Percentiles rank a stretch among this genome's conserved stretches.
phyloP scores from a whole-genome alignment of 2,888 invertebrate genomes.

The Odontocolon sp. region DNA sequence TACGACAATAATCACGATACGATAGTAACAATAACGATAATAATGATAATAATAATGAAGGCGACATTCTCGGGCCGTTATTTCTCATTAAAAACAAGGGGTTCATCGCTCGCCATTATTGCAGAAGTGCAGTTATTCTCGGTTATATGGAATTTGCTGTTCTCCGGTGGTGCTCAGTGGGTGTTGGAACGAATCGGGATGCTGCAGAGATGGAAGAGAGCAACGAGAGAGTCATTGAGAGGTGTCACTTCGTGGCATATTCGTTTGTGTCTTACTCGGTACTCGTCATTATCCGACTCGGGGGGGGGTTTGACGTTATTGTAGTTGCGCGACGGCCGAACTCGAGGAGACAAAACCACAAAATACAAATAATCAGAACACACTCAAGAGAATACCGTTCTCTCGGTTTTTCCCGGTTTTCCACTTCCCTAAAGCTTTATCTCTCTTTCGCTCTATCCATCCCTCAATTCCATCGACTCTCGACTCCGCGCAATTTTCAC shows the following conservation, averaged over 20 bases:
- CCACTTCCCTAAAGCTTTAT: constrained; percentile 43
- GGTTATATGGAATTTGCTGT: constrained; percentile 25
- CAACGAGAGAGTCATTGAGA: constrained; percentile 77
- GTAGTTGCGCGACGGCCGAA: constrained; percentile 72
- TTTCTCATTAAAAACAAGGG: constrained; percentile 81
- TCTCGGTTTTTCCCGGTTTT: constrained; percentile 51
- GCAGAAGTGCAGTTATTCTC: constrained; percentile 71
- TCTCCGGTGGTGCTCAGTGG: constrained; percentile 45
- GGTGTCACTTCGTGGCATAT: constrained; percentile 81
- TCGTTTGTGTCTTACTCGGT: constrained; percentile 78
- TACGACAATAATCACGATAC: constrained; percentile 47
- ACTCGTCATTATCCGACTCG: constrained; percentile 64
- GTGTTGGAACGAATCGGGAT: constrained; percentile 46
- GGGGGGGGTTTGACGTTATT: constrained; percentile 62
- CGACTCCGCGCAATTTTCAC: constrained; percentile 48
- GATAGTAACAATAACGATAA: too few species aligned
- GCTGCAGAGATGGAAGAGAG: neutral
- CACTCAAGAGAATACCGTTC: constrained; percentile 45
- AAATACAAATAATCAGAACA: constrained; percentile 76
- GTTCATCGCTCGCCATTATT: constrained; percentile 78
- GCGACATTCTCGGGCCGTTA: constrained; percentile 65
- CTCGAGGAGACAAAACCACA: constrained; percentile 71
- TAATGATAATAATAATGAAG: constrained; percentile 58
- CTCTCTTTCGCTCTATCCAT: constrained; percentile 51
- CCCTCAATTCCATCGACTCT: constrained; percentile 41